Evolutionary conservation across 2,888 invertebrate species (phyloP).

Genomic region (Dichetophora obliterata): DNA sequence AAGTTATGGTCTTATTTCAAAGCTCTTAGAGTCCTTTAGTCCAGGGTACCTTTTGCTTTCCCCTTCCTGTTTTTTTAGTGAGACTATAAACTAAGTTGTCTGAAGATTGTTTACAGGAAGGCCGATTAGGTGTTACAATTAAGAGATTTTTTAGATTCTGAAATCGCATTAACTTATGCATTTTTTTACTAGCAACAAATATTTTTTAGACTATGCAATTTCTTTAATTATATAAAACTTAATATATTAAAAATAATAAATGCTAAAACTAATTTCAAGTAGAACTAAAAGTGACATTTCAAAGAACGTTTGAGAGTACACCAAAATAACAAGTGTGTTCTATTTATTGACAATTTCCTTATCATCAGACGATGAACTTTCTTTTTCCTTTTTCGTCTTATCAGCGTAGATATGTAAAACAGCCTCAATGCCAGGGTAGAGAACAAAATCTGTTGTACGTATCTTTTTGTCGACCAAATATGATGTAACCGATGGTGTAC

Average conservation of each 20-base stretch:
- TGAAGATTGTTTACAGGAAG: no score
- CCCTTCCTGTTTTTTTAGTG: no score
- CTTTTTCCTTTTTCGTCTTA: constrained; percentile 56
- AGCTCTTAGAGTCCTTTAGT: no score
- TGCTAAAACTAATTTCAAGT: background rate
- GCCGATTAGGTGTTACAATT: no score
- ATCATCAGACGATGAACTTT: constrained; percentile 38
- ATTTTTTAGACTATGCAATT: no score
- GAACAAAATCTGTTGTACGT: constrained; percentile 63
- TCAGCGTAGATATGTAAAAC: constrained; percentile 66
- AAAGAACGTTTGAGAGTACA: background rate
- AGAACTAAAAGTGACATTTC: constrained; percentile 8
- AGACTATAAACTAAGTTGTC: no score
- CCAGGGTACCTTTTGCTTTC: no score
- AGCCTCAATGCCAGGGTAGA: constrained; percentile 70
- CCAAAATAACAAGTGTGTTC: background rate
- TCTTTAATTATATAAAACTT: background rate
- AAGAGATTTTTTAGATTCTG: no score
- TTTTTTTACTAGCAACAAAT: no score
- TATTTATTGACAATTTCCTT: constrained; percentile 46
- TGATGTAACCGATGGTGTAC: constrained; percentile 67
- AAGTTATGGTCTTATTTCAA: no score
- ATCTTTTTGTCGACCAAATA: constrained; percentile 67
- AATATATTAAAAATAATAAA: background rate
- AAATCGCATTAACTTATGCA: no score